phyloP scores from a whole-genome alignment of 2,113 vertebrate genomes.

The Chloropsis hardwickii region DNA sequence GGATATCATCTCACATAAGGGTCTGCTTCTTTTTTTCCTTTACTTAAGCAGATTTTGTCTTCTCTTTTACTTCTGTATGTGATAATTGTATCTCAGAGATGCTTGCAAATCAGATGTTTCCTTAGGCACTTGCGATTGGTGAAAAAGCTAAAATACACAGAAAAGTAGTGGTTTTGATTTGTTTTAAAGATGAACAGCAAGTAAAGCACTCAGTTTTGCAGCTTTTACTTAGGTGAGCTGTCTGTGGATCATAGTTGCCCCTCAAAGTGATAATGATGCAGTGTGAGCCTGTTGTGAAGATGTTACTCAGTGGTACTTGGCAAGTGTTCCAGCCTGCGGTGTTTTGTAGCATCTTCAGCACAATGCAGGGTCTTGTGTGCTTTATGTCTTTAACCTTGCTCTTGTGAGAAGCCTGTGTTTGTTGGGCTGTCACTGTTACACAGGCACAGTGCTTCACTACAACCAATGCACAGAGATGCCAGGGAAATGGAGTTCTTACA shows the following conservation, averaged over 20 bases:
- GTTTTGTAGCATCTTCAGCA: neutral
- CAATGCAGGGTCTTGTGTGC: rapidly evolving
- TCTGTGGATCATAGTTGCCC: neutral
- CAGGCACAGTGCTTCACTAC: neutral
- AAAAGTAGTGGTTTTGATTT: neutral
- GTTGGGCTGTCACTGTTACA: neutral
- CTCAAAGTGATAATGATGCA: neutral
- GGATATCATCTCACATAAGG: neutral
- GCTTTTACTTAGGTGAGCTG: neutral
- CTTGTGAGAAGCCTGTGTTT: neutral
- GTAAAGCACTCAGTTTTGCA: neutral
- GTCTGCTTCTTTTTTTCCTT: neutral
- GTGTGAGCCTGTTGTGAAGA: neutral
- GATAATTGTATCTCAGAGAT: neutral
- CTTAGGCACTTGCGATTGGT: neutral
- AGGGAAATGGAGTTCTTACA: neutral
- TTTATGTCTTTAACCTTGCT: neutral
- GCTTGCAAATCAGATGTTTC: neutral
- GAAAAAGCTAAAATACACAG: neutral
- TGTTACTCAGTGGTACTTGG: neutral
- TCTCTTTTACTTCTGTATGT: neutral
- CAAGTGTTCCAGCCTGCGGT: neutral
- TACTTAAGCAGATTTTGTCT: neutral
- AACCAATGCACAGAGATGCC: neutral
- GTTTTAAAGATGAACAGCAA: neutral